Conservation (phyloP, 2,888 invertebrate species). For the Steinernema carpocapsae region DNA sequence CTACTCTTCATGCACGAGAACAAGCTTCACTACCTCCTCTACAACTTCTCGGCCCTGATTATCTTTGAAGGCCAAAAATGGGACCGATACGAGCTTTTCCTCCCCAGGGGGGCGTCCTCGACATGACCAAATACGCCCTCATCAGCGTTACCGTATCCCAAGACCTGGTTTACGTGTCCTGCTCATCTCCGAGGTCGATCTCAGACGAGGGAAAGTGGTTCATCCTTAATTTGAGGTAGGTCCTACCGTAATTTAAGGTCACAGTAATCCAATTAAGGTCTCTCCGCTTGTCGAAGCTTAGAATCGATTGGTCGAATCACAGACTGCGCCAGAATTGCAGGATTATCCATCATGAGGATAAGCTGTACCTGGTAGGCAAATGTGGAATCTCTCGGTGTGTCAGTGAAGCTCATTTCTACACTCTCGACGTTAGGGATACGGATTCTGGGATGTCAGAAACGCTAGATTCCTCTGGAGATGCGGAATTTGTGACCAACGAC, state of each 20-base stretch:
- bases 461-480: background rate
- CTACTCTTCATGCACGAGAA: background rate
- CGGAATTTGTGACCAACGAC: slow-evolving; percentile 19
- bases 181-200: background rate
- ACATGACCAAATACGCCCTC: slow-evolving; percentile 15
- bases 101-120: background rate
- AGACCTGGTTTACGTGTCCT: background rate
- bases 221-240: background rate
- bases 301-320: slow-evolving; percentile 18
- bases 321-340: slow-evolving; percentile 19
- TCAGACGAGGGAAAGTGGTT: slow-evolving; percentile 10
- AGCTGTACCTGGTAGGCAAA: background rate
- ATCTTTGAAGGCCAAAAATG: background rate
- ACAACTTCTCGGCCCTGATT: slow-evolving; percentile 1
- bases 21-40: background rate
- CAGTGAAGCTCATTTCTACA: slow-evolving; percentile 18
- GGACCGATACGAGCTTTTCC: background rate
- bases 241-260: background rate
- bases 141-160: background rate
- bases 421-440: background rate
- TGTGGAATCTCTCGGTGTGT: background rate
- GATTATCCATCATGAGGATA: background rate
- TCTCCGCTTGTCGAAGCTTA: background rate
- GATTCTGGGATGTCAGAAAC: background rate
- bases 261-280: background rate